Conservation (phyloP, 2,113 vertebrate genomes). For the Nettapus auritus region DNA sequence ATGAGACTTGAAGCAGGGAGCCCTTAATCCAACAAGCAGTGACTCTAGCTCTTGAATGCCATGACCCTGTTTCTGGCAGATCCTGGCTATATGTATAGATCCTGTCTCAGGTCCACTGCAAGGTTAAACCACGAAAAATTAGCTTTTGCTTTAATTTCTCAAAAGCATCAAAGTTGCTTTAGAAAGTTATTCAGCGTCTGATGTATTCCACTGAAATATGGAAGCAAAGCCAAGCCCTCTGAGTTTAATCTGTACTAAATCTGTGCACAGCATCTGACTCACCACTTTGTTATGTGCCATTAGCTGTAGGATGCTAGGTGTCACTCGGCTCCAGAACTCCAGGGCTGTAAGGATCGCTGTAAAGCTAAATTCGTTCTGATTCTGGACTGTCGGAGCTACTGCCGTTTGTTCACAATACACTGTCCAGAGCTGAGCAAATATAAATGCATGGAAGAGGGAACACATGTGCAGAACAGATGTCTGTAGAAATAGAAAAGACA, state of each 20-base stretch:
- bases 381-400: constrained; percentile 86
- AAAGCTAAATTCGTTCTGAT: constrained; percentile 95
- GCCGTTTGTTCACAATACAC: constrained; percentile 98
- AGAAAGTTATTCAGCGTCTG: not conserved
- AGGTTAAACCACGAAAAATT: not conserved
- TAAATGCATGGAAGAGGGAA: constrained; percentile 97
- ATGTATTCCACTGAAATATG: not conserved
- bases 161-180: not conserved
- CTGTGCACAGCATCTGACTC: constrained; percentile 61
- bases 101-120: not conserved
- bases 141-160: not conserved
- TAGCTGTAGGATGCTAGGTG: constrained; percentile 96
- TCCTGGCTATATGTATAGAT: not conserved
- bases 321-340: constrained; percentile 98
- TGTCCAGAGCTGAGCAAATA: constrained; percentile 99
- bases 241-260: not conserved
- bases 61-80: not conserved
- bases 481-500: constrained; percentile 75
- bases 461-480: constrained; percentile 99
- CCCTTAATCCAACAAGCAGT: not conserved
- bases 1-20: not conserved
- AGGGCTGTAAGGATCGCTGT: constrained; percentile 94
- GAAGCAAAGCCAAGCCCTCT: not conserved
- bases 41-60: not conserved
- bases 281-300: constrained; percentile 99